Conservation (phyloP, 2,113 vertebrate species). For the Tor tambroides region DNA sequence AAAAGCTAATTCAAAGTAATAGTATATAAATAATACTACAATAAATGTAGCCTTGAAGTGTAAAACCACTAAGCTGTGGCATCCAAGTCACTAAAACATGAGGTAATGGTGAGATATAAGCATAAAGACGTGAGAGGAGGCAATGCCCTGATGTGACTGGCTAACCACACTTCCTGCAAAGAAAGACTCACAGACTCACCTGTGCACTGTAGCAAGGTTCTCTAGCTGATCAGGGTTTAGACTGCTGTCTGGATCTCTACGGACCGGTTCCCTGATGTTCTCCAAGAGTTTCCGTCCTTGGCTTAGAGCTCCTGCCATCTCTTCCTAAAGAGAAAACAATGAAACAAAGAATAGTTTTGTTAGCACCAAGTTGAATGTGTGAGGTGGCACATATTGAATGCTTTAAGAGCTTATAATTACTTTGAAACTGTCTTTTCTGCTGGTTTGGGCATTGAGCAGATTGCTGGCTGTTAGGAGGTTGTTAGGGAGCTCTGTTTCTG, state of each 20-base stretch:
- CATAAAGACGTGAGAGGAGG: background rate
- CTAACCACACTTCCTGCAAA: background rate
- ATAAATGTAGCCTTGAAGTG: too few species aligned
- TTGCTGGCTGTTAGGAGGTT: conserved; percentile 40
- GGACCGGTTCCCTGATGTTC: conserved; percentile 84
- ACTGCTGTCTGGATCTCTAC: conserved; percentile 79
- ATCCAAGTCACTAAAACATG: too few species aligned
- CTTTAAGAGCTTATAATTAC: conserved; percentile 7
- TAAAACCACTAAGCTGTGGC: too few species aligned
- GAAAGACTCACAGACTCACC: conserved; percentile 67
- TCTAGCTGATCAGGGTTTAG: conserved; percentile 93
- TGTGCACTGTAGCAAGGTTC: conserved; percentile 89
- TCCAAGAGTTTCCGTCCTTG: conserved; percentile 83
- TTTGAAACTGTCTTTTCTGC: conserved; percentile 39
- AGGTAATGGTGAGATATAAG: background rate
- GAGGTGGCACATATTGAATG: background rate
- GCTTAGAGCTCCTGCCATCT: conserved; percentile 80
- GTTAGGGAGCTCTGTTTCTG: conserved; percentile 52
- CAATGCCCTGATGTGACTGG: too few species aligned
- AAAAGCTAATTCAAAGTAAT: too few species aligned
- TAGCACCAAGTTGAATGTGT: background rate
- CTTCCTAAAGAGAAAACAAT: conserved; percentile 74
- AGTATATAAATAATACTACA: too few species aligned
- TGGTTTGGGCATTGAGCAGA: conserved; percentile 49
- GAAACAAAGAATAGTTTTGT: background rate